Evolutionary conservation across 2,113 vertebrate species (phyloP).

Genomic region (Glareola pratincola): DNA sequence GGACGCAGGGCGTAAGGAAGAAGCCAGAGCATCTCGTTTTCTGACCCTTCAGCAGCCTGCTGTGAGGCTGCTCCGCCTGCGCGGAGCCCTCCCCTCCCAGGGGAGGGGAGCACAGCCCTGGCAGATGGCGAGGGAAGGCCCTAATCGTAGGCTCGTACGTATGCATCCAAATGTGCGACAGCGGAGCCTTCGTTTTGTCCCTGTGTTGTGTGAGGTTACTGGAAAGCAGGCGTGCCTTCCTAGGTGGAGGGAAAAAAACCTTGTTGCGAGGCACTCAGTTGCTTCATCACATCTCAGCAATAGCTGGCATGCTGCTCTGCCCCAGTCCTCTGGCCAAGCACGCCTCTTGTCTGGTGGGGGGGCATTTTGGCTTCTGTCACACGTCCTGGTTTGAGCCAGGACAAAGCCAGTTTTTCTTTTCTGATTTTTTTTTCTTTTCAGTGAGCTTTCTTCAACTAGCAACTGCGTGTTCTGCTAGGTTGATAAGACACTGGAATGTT

Average conservation of each 20-base stretch:
- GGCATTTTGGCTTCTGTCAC: neutral
- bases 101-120: neutral
- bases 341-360: neutral
- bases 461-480: too few species aligned
- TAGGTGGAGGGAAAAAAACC: neutral
- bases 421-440: too few species aligned
- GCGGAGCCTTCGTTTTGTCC: neutral
- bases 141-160: neutral
- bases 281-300: accelerated
- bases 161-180: neutral
- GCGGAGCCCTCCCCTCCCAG: neutral
- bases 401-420: too few species aligned
- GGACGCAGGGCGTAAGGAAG: neutral
- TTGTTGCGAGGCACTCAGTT: neutral
- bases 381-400: too few species aligned
- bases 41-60: neutral
- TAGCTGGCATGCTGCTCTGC: neutral
- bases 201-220: neutral
- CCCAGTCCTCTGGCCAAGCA: neutral
- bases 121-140: neutral
- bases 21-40: neutral
- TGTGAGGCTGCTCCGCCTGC: neutral
- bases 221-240: neutral
- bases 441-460: too few species aligned
- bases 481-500: too few species aligned